Base-by-base conservation (phyloP, 2,113 vertebrate genomes). In the Brachypodius melanocephalos region DNA sequence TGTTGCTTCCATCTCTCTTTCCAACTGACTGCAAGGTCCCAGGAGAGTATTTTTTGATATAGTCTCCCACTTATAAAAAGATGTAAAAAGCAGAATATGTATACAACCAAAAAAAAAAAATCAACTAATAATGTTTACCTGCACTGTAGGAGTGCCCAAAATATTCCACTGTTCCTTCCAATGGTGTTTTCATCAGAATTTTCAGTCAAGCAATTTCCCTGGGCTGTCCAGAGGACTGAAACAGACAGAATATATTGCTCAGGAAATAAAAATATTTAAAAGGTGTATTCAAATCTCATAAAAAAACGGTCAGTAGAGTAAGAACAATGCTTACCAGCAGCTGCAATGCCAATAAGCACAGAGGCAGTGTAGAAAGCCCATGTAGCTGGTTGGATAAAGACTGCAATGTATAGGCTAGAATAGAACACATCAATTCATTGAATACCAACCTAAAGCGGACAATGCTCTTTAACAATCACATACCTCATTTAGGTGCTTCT, bases 291-390 rank as follows among this genome's bases (percentile, higher is more conserved):
- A 92, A 75, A 79, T 28, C 5, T 14, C 82, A 48, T 38, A 38
- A 40, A 81, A 81, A 68, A 81, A 34, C 2, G 68, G 19, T 31
- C 48, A 72, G 29, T 21, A 88, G 51, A 22, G 9, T 42, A 83
- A 76, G 40, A 90, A 51, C 22, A 93, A 78, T 19, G 96, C 99
- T 99, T 97, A 99, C 99, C 98, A 96, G 99, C 99, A 89, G 99
- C 99, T 68, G 98, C 99, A 29, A 99, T 96, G 45, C 99, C 99
- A 73, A 99, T 98, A 93, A 99, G 92, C 85, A 99, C 99, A 25
- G 99, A 99, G 19, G 98, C 98, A 1, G 98, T 98, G 95, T 99
- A 99, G 98, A 99, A 99, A 96, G 98, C 98, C 99, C 99, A 99
- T 0, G 99, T 98, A 92, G 98, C 95, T 69, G 99, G 99, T 46